phyloP scores from a whole-genome alignment of 2,888 invertebrate species.

The Netelia virgata region DNA sequence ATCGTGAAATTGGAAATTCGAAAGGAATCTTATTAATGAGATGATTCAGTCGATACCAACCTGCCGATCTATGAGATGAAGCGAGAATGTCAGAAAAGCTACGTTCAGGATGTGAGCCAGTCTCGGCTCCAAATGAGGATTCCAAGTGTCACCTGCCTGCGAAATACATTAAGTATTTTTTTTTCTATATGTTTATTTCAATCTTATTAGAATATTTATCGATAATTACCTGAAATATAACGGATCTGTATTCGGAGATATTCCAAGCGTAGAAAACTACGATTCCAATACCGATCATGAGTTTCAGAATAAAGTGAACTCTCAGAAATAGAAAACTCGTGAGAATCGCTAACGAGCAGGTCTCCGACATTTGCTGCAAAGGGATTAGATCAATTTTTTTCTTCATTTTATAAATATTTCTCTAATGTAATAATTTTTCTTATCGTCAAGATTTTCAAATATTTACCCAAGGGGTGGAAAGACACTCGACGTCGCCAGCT shows the following conservation, averaged over 20 bases:
- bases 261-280: constrained; percentile 89
- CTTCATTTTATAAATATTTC: constrained; percentile 21
- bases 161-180: constrained; percentile 79
- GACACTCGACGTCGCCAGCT: constrained; percentile 76
- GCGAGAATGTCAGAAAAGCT: constrained; percentile 90
- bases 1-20: constrained; percentile 11
- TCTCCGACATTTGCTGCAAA: constrained; percentile 92
- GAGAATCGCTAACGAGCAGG: constrained; percentile 88
- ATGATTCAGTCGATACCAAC: constrained; percentile 79
- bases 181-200: background rate
- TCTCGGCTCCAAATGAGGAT: constrained; percentile 89
- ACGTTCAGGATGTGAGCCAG: constrained; percentile 91
- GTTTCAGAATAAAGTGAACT: constrained; percentile 93
- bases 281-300: constrained; percentile 89
- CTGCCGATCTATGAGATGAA: constrained; percentile 95
- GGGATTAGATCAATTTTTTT: background rate
- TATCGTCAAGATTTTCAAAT: constrained; percentile 11
- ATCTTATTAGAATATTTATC: background rate
- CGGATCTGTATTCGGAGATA: constrained; percentile 88
- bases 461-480: constrained; percentile 81
- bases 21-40: background rate
- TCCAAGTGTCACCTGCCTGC: constrained; percentile 89
- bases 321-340: constrained; percentile 94
- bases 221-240: constrained; percentile 85
- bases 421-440: background rate